A percentile compares a stretch with the other conserved stretches of the same genome.
Conservation (phyloP, 1,140 invertebrate species). For the Reticulitermes speratus region DNA sequence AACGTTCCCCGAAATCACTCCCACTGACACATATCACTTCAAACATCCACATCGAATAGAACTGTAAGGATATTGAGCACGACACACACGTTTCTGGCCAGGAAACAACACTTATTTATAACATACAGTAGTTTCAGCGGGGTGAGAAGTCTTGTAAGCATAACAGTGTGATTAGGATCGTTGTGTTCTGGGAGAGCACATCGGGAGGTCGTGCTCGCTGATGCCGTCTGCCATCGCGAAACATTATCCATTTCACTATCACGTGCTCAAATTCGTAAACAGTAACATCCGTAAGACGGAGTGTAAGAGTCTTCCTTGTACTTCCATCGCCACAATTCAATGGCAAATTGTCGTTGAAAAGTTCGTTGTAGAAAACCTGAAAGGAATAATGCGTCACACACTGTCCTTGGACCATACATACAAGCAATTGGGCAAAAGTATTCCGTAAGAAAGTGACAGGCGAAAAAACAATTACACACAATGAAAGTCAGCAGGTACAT, state of each 20-base stretch:
- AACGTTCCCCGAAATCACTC: not conserved
- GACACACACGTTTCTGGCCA: not conserved
- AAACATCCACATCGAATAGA: not conserved
- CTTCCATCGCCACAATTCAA: not conserved
- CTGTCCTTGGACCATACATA: not conserved
- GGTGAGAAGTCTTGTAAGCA: not conserved
- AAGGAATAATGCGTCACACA: conserved; percentile 16
- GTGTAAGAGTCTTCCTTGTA: not conserved
- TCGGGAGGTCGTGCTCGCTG: conserved; percentile 6
- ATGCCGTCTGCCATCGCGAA: not conserved
- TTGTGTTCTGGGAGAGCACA: not conserved
- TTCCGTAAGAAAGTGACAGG: not conserved
- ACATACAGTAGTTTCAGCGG: not conserved
- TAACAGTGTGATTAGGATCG: not conserved
- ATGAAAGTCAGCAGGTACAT: not conserved
- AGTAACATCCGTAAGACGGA: conserved; percentile 13
- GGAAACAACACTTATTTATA: not conserved
- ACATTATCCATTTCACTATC: conserved; percentile 21
- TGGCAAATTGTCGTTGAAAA: conserved; percentile 8
- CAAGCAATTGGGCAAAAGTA: not conserved
- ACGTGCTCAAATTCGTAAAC: conserved; percentile 18
- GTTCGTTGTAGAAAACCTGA: conserved; percentile 31
- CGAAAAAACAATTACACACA: not conserved
- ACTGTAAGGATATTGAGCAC: not conserved
- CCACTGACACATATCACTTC: not conserved